A percentile compares a stretch with the other conserved stretches of the same genome.
phyloP scores from a whole-genome alignment of 2,888 invertebrate genomes.

The Drosophila stalkeri region DNA sequence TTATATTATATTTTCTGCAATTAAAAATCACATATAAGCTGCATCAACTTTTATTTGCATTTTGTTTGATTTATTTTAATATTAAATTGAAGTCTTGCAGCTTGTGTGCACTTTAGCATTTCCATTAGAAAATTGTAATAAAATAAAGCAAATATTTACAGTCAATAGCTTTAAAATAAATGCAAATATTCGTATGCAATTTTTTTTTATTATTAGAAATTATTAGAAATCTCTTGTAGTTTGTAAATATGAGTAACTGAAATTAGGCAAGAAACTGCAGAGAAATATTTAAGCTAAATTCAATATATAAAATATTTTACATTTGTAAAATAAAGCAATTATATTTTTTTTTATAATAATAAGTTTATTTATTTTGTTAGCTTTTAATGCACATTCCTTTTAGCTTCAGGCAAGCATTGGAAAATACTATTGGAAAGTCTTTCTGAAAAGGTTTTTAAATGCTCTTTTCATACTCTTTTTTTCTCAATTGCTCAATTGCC shows the following conservation, averaged over 20 bases:
- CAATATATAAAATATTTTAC: too few relatives aligned
- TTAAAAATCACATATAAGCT: neutral
- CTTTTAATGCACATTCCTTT: too few relatives aligned
- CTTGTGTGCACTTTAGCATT: neutral
- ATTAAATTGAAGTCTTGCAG: neutral
- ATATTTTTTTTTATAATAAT: neutral
- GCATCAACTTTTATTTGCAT: neutral
- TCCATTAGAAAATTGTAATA: neutral
- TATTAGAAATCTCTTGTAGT: neutral
- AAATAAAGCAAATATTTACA: neutral
- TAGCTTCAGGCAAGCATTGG: neutral
- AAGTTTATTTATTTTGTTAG: neutral
- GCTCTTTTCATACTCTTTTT: neutral
- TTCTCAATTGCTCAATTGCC: neutral
- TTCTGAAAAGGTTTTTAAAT: neutral
- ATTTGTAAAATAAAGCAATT: neutral
- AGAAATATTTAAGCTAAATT: neutral
- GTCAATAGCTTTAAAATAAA: neutral
- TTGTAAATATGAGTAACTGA: neutral
- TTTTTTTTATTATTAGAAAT: neutral
- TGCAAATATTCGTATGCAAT: neutral
- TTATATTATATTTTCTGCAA: too few relatives aligned
- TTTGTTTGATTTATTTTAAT: neutral
- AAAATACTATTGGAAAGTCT: slow-evolving; percentile 15
- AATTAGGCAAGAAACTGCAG: neutral